phyloP scores from a whole-genome alignment of 2,113 vertebrate species.

The Pionites leucogaster region DNA sequence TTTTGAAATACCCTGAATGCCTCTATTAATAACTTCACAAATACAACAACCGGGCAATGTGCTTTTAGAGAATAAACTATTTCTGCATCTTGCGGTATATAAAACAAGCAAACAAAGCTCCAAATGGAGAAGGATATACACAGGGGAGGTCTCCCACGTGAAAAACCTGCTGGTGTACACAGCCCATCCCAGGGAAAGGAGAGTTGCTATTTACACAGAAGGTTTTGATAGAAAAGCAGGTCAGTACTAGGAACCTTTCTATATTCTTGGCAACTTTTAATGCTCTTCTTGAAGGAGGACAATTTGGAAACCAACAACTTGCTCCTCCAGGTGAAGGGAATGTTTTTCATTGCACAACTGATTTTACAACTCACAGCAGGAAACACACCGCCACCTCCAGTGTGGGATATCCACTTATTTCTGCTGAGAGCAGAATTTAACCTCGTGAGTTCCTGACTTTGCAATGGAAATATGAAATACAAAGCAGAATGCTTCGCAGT shows the following conservation, averaged over 20 bases:
- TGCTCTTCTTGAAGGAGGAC: slow-evolving; percentile 15
- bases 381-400: background rate
- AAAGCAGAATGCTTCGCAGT: background rate
- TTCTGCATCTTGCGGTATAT: background rate
- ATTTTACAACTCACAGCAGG: slow-evolving; percentile 28
- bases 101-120: background rate
- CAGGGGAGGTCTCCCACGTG: slow-evolving; percentile 2
- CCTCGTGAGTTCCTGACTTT: background rate
- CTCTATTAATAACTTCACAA: slow-evolving; percentile 6
- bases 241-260: background rate
- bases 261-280: slow-evolving; percentile 27
- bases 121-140: background rate
- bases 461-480: background rate
- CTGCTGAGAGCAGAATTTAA: background rate
- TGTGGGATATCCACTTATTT: slow-evolving; percentile 8
- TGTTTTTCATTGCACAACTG: background rate
- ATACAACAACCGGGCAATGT: background rate
- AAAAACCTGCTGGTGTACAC: background rate
- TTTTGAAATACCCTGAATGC: background rate
- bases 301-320: slow-evolving; percentile 34
- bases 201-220: background rate
- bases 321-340: slow-evolving; percentile 26
- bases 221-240: slow-evolving; percentile 40
- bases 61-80: background rate
- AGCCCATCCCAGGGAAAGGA: background rate